phyloP scores from a whole-genome alignment of 2,888 invertebrate species.

The Seira musarum region DNA sequence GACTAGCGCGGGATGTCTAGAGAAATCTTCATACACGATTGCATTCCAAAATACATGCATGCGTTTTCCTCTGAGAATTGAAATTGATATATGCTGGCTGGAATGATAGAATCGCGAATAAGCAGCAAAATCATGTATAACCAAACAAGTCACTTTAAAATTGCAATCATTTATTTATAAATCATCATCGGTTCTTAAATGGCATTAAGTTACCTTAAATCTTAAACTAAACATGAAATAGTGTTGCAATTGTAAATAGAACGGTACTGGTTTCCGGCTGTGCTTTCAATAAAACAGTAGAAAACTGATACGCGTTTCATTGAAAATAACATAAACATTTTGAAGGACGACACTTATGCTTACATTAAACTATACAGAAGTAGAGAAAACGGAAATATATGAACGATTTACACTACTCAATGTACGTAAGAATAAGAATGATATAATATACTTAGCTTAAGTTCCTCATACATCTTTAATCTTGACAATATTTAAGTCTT shows the following conservation, averaged over 20 bases:
- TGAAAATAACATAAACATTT: conserved; percentile 15
- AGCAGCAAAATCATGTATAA: too few species aligned
- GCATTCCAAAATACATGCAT: too few species aligned
- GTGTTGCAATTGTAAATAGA: not conserved
- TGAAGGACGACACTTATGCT: conserved; percentile 32
- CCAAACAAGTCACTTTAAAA: too few species aligned
- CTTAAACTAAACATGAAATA: not conserved
- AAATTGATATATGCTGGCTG: too few species aligned
- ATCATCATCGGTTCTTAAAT: too few species aligned
- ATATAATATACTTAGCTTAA: not conserved
- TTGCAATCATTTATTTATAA: not conserved
- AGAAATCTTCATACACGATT: too few species aligned
- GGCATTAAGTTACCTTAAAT: too few species aligned
- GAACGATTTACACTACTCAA: not conserved
- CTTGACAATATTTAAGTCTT: conserved; percentile 54
- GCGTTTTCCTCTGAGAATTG: too few species aligned
- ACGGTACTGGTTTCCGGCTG: conserved; percentile 7
- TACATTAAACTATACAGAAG: conserved; percentile 2
- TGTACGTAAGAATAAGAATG: conserved; percentile 14
- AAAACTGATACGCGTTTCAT: conserved; percentile 30
- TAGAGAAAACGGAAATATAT: not conserved
- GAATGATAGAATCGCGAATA: too few species aligned
- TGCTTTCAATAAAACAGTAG: conserved; percentile 54
- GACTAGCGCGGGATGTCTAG: conserved; percentile 59
- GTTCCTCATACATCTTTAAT: not conserved